These are phyloP conservation scores for Lamellibrachia columna DNA, from an alignment of 2,888 invertebrate genomes.

Conservation along the genomic window DNA sequence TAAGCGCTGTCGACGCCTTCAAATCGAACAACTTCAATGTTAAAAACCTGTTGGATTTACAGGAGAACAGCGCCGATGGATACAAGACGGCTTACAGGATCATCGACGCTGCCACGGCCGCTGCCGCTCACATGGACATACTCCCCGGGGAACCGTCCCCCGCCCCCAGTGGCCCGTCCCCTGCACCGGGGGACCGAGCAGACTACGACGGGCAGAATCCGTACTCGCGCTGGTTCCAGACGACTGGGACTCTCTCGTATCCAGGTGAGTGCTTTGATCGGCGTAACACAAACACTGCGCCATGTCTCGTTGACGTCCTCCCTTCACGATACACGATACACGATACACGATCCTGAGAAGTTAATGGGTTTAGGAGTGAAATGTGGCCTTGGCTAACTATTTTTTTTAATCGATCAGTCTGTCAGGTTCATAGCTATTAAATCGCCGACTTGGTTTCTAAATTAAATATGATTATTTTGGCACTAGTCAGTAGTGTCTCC, in stretches of 20 bases:
- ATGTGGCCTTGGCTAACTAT: background rate
- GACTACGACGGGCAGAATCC: slow-evolving; percentile 66
- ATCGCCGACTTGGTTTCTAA: too few relatives aligned
- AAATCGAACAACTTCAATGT: background rate
- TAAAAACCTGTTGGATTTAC: background rate
- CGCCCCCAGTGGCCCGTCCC: background rate
- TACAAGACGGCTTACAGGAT: background rate
- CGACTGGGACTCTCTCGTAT: slow-evolving; percentile 58
- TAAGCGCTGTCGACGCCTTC: background rate
- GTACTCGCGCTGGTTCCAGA: slow-evolving; percentile 68
- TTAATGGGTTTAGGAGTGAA: background rate
- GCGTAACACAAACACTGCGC: background rate
- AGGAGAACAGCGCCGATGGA: background rate
- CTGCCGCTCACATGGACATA: background rate
- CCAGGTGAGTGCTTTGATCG: slow-evolving; percentile 46
- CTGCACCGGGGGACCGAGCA: background rate
- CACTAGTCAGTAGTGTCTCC: too few relatives aligned
- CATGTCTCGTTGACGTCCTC: background rate
- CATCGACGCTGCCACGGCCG: background rate
- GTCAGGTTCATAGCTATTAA: too few relatives aligned
- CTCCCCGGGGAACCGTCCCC: background rate
- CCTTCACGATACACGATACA: background rate
- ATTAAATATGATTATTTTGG: too few relatives aligned
- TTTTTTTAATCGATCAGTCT: background rate
- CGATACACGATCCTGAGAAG: background rate